A percentile compares a stretch with the other conserved stretches of the same genome.
phyloP scores from a whole-genome alignment of 2,113 vertebrate species.

The Corynorhinus townsendii region DNA sequence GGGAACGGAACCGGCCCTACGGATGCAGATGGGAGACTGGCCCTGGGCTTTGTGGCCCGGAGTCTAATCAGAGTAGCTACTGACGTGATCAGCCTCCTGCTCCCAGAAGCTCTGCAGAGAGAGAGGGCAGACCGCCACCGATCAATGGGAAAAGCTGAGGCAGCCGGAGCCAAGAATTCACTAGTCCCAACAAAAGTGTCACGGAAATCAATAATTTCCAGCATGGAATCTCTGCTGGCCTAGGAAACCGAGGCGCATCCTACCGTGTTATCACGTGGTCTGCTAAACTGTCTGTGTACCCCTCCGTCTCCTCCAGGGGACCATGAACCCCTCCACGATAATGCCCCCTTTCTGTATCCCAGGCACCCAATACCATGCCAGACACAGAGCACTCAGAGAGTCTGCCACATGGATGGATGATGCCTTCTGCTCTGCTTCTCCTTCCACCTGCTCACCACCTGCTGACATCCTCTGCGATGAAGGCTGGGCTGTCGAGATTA shows the following conservation, averaged over 20 bases:
- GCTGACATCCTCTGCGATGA: neutral
- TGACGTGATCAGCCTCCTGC: neutral
- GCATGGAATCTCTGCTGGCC: neutral
- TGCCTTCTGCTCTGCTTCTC: neutral
- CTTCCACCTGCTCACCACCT: neutral
- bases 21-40: fast-evolving
- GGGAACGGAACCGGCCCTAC: neutral
- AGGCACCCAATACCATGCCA: neutral
- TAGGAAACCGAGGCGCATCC: neutral
- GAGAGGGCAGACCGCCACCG: neutral
- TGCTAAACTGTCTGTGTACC: fast-evolving
- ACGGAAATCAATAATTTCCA: neutral
- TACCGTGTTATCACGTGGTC: fast-evolving
- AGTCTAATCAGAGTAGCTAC: neutral
- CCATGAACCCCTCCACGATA: fast-evolving
- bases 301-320: neutral
- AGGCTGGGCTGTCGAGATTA: neutral
- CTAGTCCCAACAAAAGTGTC: neutral
- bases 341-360: neutral
- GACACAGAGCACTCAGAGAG: neutral
- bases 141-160: neutral
- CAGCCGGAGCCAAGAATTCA: fast-evolving
- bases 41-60: neutral
- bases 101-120: neutral
- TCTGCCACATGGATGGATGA: neutral